Evolutionary conservation across 2,888 invertebrate genomes (phyloP).

Genomic region (Ennomos quercinarius): DNA sequence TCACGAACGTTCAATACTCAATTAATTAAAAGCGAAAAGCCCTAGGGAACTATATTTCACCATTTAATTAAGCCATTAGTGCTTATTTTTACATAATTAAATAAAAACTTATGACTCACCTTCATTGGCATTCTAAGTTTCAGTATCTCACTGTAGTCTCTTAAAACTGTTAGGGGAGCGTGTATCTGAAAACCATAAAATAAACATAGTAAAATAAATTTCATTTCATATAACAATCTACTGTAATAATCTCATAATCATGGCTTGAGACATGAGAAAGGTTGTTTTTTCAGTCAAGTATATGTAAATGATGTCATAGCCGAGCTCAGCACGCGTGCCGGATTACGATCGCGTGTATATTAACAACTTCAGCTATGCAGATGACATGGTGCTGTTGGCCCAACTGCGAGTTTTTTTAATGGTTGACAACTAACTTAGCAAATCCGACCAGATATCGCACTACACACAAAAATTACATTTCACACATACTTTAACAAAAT

Average conservation of each 20-base stretch:
- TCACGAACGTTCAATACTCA: conserved; percentile 16
- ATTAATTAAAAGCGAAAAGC: conserved; percentile 55
- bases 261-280: no score
- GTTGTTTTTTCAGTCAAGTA: no score
- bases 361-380: no score
- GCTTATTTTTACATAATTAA: conserved; percentile 18
- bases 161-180: conserved; percentile 92
- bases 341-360: no score
- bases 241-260: no score
- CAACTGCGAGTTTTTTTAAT: no score
- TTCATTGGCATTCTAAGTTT: conserved; percentile 98
- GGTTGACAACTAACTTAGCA: no score
- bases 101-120: conserved; percentile 64
- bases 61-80: conserved; percentile 56
- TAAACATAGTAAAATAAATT: background rate
- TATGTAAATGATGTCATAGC: no score
- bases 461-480: background rate
- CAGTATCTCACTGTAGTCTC: conserved; percentile 95
- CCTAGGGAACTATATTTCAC: conserved; percentile 45
- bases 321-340: no score
- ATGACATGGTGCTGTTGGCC: no score
- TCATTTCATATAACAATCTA: no score
- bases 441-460: no score
- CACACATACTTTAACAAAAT: conserved; percentile 89
- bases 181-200: conserved; percentile 87